phyloP scores from a whole-genome alignment of 2,797 vertebrate genomes.

The Clarias laeviceps region DNA sequence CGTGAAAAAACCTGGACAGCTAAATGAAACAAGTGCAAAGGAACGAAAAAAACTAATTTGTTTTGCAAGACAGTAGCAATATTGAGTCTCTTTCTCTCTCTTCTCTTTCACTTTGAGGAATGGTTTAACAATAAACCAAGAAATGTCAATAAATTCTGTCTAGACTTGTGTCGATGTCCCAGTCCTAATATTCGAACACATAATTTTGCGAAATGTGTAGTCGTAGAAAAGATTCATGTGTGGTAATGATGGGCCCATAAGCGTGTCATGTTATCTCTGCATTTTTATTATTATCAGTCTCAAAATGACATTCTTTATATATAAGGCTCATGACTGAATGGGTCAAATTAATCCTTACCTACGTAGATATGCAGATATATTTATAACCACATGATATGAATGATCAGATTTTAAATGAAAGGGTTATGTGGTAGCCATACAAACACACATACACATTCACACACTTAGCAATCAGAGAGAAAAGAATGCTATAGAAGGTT shows the following conservation, averaged over 20 bases:
- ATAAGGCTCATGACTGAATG: conserved; percentile 18
- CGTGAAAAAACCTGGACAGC: conserved; percentile 56
- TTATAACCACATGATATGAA: conserved; percentile 15
- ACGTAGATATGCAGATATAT: neutral
- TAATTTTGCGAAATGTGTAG: conserved; percentile 4
- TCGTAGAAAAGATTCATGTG: conserved; percentile 10
- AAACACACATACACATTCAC: neutral
- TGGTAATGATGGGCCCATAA: conserved; percentile 11
- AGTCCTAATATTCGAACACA: conserved; percentile 8
- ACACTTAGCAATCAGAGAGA: conserved; percentile 9
- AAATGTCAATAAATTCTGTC: conserved; percentile 23
- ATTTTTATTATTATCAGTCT: conserved; percentile 35
- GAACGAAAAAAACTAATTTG: conserved; percentile 2
- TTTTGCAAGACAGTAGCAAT: conserved; percentile 25
- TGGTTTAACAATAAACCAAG: conserved; percentile 1
- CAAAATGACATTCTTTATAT: conserved; percentile 12
- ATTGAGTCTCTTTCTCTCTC: neutral
- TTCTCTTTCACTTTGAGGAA: conserved; percentile 22
- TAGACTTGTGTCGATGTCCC: neutral
- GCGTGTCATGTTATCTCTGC: conserved; percentile 20
- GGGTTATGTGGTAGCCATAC: neutral
- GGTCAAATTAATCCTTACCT: conserved; percentile 24
- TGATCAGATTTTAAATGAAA: conserved; percentile 9
- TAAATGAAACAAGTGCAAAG: conserved; percentile 56
- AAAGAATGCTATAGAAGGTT: conserved; percentile 26